These are phyloP conservation scores for Eugnorisma glareosa DNA, from an alignment of 2,888 invertebrate genomes.

Conservation along the genomic window DNA sequence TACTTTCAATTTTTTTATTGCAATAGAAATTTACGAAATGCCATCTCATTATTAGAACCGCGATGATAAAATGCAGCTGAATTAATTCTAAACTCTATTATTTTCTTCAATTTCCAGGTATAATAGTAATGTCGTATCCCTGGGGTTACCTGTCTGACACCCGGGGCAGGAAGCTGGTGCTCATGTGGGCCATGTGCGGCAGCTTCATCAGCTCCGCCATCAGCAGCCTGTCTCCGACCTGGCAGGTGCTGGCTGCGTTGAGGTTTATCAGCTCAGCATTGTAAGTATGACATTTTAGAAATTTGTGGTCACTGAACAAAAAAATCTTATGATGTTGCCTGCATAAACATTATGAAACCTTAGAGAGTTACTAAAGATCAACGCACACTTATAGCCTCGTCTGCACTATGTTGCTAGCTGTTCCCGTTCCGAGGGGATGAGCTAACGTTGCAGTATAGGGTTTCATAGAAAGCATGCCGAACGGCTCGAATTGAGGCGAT, in stretches of 20 bases:
- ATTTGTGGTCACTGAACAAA: not conserved
- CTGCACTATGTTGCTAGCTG: too few species aligned
- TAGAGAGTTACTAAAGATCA: not conserved
- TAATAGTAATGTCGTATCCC: constrained; percentile 85
- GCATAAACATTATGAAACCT: not conserved
- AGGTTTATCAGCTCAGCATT: constrained; percentile 83
- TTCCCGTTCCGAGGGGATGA: too few species aligned
- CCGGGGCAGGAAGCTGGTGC: constrained; percentile 79
- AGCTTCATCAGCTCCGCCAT: constrained; percentile 80
- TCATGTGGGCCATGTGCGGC: constrained; percentile 84
- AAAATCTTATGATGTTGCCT: not conserved
- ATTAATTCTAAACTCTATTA: not conserved
- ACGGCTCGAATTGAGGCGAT: too few species aligned
- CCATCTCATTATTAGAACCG: not conserved
- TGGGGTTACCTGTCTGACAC: constrained; percentile 88
- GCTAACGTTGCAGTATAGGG: too few species aligned
- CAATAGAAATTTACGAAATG: not conserved
- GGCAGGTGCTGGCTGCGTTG: constrained; percentile 83
- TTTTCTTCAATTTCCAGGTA: constrained; percentile 72
- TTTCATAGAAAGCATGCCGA: too few species aligned
- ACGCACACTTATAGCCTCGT: not conserved
- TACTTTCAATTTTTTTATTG: too few species aligned
- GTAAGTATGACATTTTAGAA: constrained; percentile 72
- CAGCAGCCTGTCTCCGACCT: constrained; percentile 83
- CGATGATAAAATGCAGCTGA: not conserved